These are phyloP conservation scores for Melieria omissa DNA, from an alignment of 2,888 invertebrate genomes.

Conservation along the genomic window DNA sequence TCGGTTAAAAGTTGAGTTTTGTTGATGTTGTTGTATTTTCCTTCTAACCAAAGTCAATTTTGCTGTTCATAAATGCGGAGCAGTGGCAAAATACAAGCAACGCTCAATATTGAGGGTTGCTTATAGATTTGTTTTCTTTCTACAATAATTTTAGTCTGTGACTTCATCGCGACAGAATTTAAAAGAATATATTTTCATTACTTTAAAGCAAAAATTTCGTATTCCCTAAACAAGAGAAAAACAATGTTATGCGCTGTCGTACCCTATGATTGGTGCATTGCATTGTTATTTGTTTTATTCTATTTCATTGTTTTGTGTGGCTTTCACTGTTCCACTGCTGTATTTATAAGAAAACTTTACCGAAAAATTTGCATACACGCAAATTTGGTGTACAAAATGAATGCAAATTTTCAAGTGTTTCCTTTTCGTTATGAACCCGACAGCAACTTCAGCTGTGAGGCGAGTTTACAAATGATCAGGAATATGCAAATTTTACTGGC, in stretches of 20 bases:
- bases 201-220: too few species aligned
- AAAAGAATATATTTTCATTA: too few species aligned
- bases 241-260: too few species aligned
- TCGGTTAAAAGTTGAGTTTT: constrained; percentile 48
- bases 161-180: too few species aligned
- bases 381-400: constrained; percentile 49
- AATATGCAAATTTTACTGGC: constrained; percentile 60
- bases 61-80: too few species aligned
- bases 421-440: constrained; percentile 61
- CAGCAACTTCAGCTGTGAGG: constrained; percentile 50
- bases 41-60: too few species aligned
- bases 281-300: neutral
- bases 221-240: too few species aligned
- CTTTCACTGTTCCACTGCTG: constrained; percentile 34
- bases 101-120: too few species aligned
- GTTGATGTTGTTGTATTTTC: neutral
- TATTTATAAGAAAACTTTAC: constrained; percentile 62
- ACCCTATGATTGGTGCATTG: too few species aligned
- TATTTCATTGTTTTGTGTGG: neutral
- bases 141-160: too few species aligned
- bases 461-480: constrained; percentile 59
- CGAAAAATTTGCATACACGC: constrained; percentile 55
- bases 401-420: constrained; percentile 64
- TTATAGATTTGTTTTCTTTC: too few species aligned
- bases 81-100: too few species aligned